These are phyloP conservation scores for Phalacrocorax carbo DNA, from an alignment of 2,113 vertebrate genomes.

Conservation along the genomic window DNA sequence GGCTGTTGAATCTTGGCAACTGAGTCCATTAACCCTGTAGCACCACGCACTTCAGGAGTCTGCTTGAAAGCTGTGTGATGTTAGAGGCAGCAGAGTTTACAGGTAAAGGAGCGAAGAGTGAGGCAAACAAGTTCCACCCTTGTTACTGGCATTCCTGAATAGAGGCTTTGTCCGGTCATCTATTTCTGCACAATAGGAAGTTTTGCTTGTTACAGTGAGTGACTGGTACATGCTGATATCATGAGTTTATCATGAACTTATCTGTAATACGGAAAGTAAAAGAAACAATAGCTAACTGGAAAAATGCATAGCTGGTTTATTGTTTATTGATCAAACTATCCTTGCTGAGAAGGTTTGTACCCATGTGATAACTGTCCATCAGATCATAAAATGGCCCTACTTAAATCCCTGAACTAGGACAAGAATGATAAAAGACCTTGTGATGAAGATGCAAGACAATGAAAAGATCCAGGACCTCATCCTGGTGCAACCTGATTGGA, in stretches of 20 bases:
- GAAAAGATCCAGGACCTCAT: background rate
- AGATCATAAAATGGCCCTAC: background rate
- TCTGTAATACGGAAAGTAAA: background rate
- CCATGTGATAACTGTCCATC: background rate
- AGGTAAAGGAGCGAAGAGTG: background rate
- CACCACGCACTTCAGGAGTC: background rate
- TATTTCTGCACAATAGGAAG: background rate
- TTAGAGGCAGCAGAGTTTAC: background rate
- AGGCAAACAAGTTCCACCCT: background rate
- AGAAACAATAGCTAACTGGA: background rate
- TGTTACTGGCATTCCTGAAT: background rate
- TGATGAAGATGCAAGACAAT: background rate
- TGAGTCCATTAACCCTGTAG: background rate
- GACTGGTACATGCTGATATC: background rate
- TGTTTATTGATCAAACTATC: background rate
- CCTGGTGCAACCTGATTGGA: background rate
- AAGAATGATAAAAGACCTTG: background rate
- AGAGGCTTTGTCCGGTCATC: background rate
- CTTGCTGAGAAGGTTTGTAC: background rate
- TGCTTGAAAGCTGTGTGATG: background rate
- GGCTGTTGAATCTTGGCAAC: slow-evolving; percentile 24
- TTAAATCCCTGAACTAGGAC: background rate
- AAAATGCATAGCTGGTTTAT: background rate
- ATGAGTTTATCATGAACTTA: background rate
- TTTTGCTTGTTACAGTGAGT: background rate